A percentile compares a stretch with the other conserved stretches of the same genome.
These are phyloP conservation scores for Drosophila bunnanda DNA, from an alignment of 2,888 invertebrate genomes.

Conservation along the genomic window DNA sequence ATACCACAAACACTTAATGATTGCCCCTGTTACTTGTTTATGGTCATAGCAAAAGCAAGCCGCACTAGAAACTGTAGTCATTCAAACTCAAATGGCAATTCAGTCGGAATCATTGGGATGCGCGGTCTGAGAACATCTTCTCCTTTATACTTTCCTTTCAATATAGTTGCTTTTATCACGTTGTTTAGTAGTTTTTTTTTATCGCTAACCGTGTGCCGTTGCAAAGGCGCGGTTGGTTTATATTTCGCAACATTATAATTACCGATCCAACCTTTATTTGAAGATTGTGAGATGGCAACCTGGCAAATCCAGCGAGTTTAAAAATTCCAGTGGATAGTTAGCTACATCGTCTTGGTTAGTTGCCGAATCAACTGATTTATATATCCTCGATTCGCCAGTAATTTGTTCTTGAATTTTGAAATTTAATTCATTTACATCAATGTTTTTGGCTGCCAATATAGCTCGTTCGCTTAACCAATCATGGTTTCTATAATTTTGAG, in stretches of 20 bases:
- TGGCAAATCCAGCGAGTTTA: too few relatives aligned
- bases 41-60: neutral
- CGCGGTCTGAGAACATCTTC: neutral
- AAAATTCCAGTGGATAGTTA: too few relatives aligned
- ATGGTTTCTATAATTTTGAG: too few relatives aligned
- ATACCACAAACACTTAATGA: neutral
- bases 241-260: neutral
- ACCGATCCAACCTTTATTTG: too few relatives aligned
- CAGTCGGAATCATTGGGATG: neutral
- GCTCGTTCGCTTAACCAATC: too few relatives aligned
- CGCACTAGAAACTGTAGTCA: neutral
- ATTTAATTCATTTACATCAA: too few relatives aligned
- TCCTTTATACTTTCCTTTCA: neutral
- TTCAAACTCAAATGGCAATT: neutral
- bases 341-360: too few relatives aligned
- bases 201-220: neutral
- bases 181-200: slow-evolving; percentile 1
- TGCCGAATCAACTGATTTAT: too few relatives aligned
- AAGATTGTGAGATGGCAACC: too few relatives aligned
- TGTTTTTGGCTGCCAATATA: neutral
- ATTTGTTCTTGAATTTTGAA: too few relatives aligned
- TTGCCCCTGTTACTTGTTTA: neutral
- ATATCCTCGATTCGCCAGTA: too few relatives aligned
- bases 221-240: neutral
- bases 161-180: neutral